Evolutionary conservation across 2,797 vertebrate species (phyloP), one percentile per base, ranked within the genome.

Genomic region (Nasua narica): DNA sequence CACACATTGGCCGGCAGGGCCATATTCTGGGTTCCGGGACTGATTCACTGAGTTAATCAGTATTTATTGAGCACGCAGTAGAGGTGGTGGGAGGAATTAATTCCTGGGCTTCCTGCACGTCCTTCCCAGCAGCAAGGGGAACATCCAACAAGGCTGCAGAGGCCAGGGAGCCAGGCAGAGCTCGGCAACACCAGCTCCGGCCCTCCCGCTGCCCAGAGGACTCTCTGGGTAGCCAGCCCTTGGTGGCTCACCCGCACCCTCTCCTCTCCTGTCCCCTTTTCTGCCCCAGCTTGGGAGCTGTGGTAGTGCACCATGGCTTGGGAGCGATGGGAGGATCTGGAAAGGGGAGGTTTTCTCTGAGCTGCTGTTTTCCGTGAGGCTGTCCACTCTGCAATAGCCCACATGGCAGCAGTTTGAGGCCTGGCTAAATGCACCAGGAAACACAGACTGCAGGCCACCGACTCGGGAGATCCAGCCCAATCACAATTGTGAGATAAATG

Each of bases 41-140:
- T 97, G 97, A 97, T 87, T 96, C 81, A 95, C 40, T 58, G 58
- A 91, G 43, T 77, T 48, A 58, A 70, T 78, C 58, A 83, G 72
- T 94, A 78, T 37, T 96, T 70, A 84, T 25, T 35, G 74, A 95
- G 56, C 16, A 0, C 43, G 40, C 56, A 43, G 65, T 48, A 58
- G 83, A 54, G 15, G 18, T 37, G n/a, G 35, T 27, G 3, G 32
- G 37, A 46, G 35, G 40, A 69, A 60, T 77, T 46, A 85, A 89
- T 35, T 60, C 46, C 60, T 32, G 27, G 37, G 69, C 27, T 84
- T 65, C 77, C 62, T 79, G 23, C 3, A 88, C 48, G 6, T 13
- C 52, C 70, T 90, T 86, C 50, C 25, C 48, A 77, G 70, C 9
- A 50, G 40, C 25, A 14, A 7, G 18, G 12, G 29, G 3, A n/a